Evolutionary conservation across 2,888 invertebrate genomes (phyloP), one percentile per base, ranked within the genome.

Genomic region (Agrochola macilenta): DNA sequence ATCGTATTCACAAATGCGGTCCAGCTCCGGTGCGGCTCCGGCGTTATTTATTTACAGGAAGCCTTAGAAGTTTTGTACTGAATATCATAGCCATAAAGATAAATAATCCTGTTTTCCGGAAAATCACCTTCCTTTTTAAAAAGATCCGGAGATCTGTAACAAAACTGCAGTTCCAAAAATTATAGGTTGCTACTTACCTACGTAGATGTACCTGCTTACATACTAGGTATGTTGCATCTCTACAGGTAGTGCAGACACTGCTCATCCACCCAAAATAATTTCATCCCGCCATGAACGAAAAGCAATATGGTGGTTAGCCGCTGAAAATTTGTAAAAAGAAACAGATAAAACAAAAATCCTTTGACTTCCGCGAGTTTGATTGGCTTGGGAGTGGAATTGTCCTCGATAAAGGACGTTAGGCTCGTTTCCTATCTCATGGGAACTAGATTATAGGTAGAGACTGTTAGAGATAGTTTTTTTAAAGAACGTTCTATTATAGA

Each of bases 331-430:
- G 57, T 66, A 49, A 74, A 83, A 82, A 77, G 69, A 72, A 81
- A 82, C 63, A 57, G 54, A n/a, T 35, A 54, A 57, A 82, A 84
- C 30, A 61, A 58, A 76, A 81, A 74, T 72, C 82, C 83, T 85
- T 83, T 83, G 83, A 82, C 77, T 83, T 77, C 65, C 82, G 58
- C 74, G 61, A 58, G 74, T 85, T 83, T 83, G 83, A 83, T 83
- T 83, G 83, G 77, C 71, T 46, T 46, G 77, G 61, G 61, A 85
- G 66, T 85, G 65, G 82, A 20, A 82, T 61, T 82, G 83, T 83
- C 82, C 81, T 52, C 76, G 57, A 85, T 85, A 83, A 71, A 83
- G 81, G 82, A 60, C 76, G 63, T 14, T 58, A 69, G 83, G 66
- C 57, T 14, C 49, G 70, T 30, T 52, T 68, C 11, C 57, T 58